Evolutionary conservation across 2,797 vertebrate genomes (phyloP).

Genomic region (Leptodactylus fallax): DNA sequence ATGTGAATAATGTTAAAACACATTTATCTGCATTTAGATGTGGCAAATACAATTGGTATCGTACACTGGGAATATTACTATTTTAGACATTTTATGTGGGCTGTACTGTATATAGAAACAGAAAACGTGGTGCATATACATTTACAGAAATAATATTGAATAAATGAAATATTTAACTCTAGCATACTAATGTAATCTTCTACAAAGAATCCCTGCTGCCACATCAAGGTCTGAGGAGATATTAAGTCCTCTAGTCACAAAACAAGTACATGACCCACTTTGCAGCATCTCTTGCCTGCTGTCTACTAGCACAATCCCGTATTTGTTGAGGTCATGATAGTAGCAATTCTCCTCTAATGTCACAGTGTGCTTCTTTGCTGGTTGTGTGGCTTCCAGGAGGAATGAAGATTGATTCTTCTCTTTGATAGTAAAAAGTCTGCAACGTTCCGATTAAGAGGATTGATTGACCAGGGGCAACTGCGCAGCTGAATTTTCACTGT

Average conservation of each 20-base stretch:
- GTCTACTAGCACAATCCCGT: conserved; percentile 15
- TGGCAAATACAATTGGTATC: not conserved
- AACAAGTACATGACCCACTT: conserved; percentile 44
- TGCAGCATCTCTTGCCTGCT: conserved; percentile 20
- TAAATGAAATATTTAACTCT: conserved; percentile 30
- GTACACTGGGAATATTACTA: not conserved
- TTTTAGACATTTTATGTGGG: conserved; percentile 27
- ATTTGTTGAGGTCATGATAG: conserved; percentile 35
- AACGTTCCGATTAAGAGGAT: conserved; percentile 39
- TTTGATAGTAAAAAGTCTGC: conserved; percentile 46
- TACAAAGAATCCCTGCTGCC: conserved; percentile 26
- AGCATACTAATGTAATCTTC: conserved; percentile 7
- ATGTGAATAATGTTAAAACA: not conserved
- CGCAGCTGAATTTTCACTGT: conserved; percentile 6
- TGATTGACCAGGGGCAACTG: conserved; percentile 27
- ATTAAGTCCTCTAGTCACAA: conserved; percentile 39
- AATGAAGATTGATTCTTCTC: conserved; percentile 45
- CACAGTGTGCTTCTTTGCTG: conserved; percentile 34
- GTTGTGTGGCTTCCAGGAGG: conserved; percentile 35
- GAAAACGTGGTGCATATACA: conserved; percentile 4
- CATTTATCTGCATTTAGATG: conserved; percentile 5
- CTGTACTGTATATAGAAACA: conserved; percentile 22
- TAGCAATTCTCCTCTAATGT: conserved; percentile 41
- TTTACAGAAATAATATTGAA: conserved; percentile 21
- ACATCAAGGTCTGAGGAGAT: conserved; percentile 23